Base-by-base conservation (phyloP, 2,113 vertebrate genomes). In the Merops nubicus region DNA sequence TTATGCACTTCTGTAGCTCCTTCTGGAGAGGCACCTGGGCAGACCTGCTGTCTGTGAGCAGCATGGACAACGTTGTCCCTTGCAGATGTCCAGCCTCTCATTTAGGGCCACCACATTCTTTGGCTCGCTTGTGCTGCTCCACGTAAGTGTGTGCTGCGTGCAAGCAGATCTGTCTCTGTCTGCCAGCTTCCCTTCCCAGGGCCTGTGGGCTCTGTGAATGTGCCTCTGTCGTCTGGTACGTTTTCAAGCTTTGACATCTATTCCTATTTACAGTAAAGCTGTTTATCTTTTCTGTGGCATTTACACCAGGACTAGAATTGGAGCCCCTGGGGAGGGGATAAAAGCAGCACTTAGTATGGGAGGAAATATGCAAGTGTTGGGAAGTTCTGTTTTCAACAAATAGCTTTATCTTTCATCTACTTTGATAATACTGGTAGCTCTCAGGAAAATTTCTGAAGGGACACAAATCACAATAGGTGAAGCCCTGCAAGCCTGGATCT, bases 321-420 rank as follows among this genome's bases (percentile, higher is more conserved):
- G n/a, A 57, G 38, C 18, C 83, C 54, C 53, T 68, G 22, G 74
- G 82, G 75, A 88, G 47, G 45, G 48, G 63, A 62, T 78, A 42
- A 76, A 63, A 63, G 54, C 53, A 69, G 72, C 38, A 23, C n/a
- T 92, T 69, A 73, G 36, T 93, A 84, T 50, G 50, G 64, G 64
- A 96, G 88, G 95, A 97, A 96, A 77, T 2, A 11, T 48, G 20
- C 1, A 2, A 80, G 63, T 36, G 38, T 91, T 91, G 79, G 82
- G 91, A 97, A 87, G 54, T 94, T 92, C 64, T 84, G 72, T 70
- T 91, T 95, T 75, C 94, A 93, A 85, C 74, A 95, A 94, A 70
- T 47, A 89, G 19, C 63, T 90, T 94, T 88, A 65, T 74, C 85
- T 92, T 85, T 81, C 5, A 6, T 54, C 21, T 4, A 51, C 42